Base-by-base conservation (phyloP, 1,140 invertebrate genomes). In the Himalopsyche phryganea region DNA sequence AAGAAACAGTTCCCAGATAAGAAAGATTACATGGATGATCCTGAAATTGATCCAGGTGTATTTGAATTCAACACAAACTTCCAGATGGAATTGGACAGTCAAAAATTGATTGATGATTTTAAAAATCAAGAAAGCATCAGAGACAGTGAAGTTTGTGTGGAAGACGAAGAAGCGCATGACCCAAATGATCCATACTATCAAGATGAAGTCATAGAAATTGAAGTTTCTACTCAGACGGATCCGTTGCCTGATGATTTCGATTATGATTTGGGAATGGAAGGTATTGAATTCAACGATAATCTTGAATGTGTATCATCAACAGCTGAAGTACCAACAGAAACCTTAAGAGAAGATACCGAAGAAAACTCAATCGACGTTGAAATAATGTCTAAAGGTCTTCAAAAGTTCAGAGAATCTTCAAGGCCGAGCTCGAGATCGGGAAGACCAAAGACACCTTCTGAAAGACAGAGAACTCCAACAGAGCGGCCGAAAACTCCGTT, bases 161-260 rank as follows among this genome's bases (percentile, higher is more conserved):
- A 17, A 47, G 11, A 54, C 11, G 14, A 13, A 5, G 28, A 38
- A 6, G 11, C 17, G 18, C 45, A 41, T 6, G 17, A 40, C 1
- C 14, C n/a, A 11, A 1, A 10, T 35, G 45, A 58, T 11, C 20
- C 48, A 11, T 59, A 56, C 47, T 44, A 69, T 58, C 14, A 55
- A 33, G 69, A 72, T 51, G 66, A 70, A 60, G 56, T 78, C 20
- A 65, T 83, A 38, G 85, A 91, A 72, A 83, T 84, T 15, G 86
- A 87, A 63, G 83, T 88, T 1, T 88, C 87, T 0, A 90, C 87
- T 0, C 90, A 91, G 73, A 91, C 89, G 0, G 89, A 91, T 72
- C 87, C 88, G 0, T 66, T 91, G 15, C 87, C 88, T 0, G 87
- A 90, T 67, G 88, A 89, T 65, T 80, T 88, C 55, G 78, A 87